Conservation (phyloP, 53 echinoderm and acorn worm species). For the Henricia sp. region DNA sequence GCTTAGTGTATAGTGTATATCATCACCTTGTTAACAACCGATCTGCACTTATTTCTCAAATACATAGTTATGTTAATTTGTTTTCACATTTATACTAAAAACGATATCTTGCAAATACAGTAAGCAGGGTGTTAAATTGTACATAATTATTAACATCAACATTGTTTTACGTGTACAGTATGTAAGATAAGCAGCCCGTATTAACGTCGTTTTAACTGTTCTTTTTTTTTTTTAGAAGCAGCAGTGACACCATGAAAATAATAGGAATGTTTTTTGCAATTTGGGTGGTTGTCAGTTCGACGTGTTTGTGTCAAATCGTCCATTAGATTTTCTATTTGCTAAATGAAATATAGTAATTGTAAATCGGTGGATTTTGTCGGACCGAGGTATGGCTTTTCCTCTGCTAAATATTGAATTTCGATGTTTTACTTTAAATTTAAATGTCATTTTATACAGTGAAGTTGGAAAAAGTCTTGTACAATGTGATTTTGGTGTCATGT, state of each 20-base stretch:
- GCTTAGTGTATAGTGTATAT: neutral
- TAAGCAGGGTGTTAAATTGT: conserved; percentile 59
- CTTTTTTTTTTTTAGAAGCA: conserved; percentile 58
- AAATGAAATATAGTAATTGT: neutral
- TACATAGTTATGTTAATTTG: conserved; percentile 19
- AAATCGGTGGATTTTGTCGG: neutral
- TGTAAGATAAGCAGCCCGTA: conserved; percentile 54
- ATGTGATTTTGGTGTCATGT: conserved; percentile 34
- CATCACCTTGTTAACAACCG: conserved; percentile 35
- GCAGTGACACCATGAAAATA: conserved; percentile 22
- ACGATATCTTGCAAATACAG: conserved; percentile 41
- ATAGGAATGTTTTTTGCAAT: conserved; percentile 61
- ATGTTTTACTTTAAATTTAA: conserved; percentile 52
- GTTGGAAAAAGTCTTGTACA: neutral
- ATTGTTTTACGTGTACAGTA: conserved; percentile 58
- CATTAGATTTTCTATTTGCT: conserved; percentile 49
- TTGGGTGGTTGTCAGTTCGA: conserved; percentile 51
- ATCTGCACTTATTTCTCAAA: neutral
- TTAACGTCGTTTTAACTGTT: conserved; percentile 24
- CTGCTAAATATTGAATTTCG: conserved; percentile 33
- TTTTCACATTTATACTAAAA: conserved; percentile 58
- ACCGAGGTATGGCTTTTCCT: neutral
- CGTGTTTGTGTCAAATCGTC: conserved; percentile 21
- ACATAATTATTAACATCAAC: conserved; percentile 35
- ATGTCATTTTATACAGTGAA: conserved; percentile 56